phyloP scores from a whole-genome alignment of 2,888 invertebrate genomes.

The Acrobasis consociella region DNA sequence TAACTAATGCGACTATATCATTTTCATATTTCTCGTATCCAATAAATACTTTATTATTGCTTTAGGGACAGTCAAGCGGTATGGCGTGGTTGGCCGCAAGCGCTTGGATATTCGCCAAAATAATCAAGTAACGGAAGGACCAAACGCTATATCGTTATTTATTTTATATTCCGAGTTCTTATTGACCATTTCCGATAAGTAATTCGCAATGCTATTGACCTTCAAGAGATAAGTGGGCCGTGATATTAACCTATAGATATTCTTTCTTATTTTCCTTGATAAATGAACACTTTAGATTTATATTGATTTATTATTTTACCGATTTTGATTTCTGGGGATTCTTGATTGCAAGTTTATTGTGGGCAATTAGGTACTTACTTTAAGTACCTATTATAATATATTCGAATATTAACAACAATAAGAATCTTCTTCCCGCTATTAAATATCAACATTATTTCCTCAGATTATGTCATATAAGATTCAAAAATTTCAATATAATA shows the following conservation, averaged over 20 bases:
- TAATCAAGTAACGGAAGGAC: slow-evolving; percentile 65
- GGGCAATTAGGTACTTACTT: no score
- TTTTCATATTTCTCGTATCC: slow-evolving; percentile 38
- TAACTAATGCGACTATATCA: slow-evolving; percentile 37
- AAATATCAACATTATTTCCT: no score
- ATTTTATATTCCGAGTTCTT: slow-evolving; percentile 57
- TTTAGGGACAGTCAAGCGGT: slow-evolving; percentile 49
- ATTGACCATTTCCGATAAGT: slow-evolving; percentile 53
- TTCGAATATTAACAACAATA: no score
- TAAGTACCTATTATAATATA: no score
- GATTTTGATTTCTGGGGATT: no score
- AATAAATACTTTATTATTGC: slow-evolving; percentile 50
- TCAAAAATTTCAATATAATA: not conserved
- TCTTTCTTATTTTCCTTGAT: slow-evolving; percentile 17
- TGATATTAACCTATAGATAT: slow-evolving; percentile 39
- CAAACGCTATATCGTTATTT: slow-evolving; percentile 56
- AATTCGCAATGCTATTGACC: slow-evolving; percentile 56
- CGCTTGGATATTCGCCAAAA: slow-evolving; percentile 69
- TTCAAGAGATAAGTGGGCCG: slow-evolving; percentile 51
- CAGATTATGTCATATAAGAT: no score
- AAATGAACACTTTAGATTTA: no score
- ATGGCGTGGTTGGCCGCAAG: slow-evolving; percentile 49
- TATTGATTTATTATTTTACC: no score
- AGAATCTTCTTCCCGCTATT: no score
- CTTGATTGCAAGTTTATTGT: no score